Conservation (phyloP, 2,797 vertebrate species). For the Pangasius mekongensis region DNA sequence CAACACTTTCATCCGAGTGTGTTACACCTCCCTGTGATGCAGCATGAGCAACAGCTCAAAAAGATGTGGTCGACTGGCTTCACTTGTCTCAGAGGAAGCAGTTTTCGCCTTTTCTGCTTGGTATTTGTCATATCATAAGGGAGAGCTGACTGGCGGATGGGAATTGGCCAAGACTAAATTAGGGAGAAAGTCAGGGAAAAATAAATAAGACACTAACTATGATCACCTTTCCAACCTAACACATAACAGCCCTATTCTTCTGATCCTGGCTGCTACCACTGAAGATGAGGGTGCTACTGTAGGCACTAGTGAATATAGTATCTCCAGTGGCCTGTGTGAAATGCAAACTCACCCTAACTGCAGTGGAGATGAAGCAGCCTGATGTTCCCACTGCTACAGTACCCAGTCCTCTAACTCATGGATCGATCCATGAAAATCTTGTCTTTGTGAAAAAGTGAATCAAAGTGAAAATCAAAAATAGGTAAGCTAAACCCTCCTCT, state of each 20-base stretch:
- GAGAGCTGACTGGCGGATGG: background rate
- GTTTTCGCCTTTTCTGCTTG: background rate
- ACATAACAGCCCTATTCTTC: constrained; percentile 23
- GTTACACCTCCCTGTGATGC: background rate
- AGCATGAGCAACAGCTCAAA: background rate
- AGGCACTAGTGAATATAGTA: constrained; percentile 25
- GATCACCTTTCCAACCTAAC: constrained; percentile 28
- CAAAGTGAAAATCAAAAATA: constrained; percentile 52
- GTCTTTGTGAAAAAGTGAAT: constrained; percentile 50
- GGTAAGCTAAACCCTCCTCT: constrained; percentile 62
- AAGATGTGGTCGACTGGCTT: background rate
- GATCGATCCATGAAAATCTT: constrained; percentile 58
- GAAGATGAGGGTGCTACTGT: constrained; percentile 21
- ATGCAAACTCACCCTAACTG: constrained; percentile 66
- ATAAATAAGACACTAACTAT: constrained; percentile 29
- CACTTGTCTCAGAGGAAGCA: background rate
- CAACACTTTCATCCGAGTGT: background rate
- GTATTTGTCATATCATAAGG: background rate
- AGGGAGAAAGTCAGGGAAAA: background rate
- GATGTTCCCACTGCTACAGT: constrained; percentile 29
- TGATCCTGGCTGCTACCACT: constrained; percentile 22
- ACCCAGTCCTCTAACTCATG: constrained; percentile 31
- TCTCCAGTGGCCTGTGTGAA: constrained; percentile 70
- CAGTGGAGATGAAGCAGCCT: constrained; percentile 39
- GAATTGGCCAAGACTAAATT: background rate